A percentile compares a stretch with the other conserved stretches of the same genome.
Evolutionary conservation across 2,113 vertebrate species (phyloP).

Genomic region (Notarius quadriscutis): DNA sequence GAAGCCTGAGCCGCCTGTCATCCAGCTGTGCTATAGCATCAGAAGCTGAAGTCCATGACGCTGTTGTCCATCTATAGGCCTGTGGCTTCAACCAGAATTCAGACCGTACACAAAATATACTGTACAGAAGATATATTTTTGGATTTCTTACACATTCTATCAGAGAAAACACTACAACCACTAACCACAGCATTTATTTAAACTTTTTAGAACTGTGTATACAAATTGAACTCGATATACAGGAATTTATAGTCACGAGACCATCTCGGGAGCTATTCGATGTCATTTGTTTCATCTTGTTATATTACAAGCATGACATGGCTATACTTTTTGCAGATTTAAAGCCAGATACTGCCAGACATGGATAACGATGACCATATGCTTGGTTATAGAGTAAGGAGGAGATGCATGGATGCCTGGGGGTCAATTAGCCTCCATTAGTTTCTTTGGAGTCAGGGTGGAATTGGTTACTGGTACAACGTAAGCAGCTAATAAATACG

Average conservation of each 20-base stretch:
- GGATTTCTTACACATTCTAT: not conserved
- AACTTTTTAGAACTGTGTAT: not conserved
- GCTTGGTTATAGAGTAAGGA: conserved; percentile 7
- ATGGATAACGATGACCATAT: conserved; percentile 19
- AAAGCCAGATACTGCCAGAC: not conserved
- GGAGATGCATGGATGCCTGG: not conserved
- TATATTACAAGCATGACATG: not conserved
- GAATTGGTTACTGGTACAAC: not conserved
- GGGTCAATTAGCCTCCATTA: not conserved
- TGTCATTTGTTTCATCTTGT: not conserved
- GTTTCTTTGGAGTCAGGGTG: not conserved
- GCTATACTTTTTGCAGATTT: not conserved
- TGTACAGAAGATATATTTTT: not conserved
- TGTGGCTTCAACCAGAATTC: not conserved
- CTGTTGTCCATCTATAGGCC: not conserved
- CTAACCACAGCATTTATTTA: not conserved
- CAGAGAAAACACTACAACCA: not conserved
- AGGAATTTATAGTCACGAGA: not conserved
- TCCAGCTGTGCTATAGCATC: conserved; percentile 4
- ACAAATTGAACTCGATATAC: not conserved
- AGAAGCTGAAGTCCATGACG: conserved; percentile 1
- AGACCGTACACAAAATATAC: not conserved
- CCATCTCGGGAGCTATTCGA: not conserved
- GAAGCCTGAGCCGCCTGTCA: conserved; percentile 25
- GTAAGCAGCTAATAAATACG: not conserved